phyloP scores from a whole-genome alignment of 2,113 vertebrate genomes.

The Lipophrys pholis region DNA sequence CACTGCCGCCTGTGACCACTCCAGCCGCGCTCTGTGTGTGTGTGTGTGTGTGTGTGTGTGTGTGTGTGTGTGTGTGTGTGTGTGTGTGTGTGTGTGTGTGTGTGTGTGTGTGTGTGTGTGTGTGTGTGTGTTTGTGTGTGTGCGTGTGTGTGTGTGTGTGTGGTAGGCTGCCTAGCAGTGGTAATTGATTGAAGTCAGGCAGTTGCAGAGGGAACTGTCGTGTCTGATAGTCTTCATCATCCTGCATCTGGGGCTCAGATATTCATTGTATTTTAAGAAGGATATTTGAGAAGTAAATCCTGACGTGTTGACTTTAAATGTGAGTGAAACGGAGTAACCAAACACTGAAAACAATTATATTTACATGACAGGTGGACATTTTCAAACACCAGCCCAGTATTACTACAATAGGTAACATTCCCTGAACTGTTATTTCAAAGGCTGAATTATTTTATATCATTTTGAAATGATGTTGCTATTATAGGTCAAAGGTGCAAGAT shows the following conservation, averaged over 20 bases:
- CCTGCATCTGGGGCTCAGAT: conserved; percentile 93
- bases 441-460: conserved; percentile 9
- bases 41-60: conserved; percentile 50
- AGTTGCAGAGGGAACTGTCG: conserved; percentile 89
- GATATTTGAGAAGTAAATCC: conserved; percentile 9
- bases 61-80: background rate
- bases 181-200: conserved; percentile 96
- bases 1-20: conserved; percentile 91
- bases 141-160: conserved; percentile 17
- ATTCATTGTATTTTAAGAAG: conserved; percentile 65
- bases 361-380: conserved; percentile 1
- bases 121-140: conserved; percentile 45
- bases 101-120: conserved; percentile 45
- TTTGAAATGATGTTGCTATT: no score
- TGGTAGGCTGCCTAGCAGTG: conserved; percentile 88
- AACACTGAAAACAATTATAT: background rate
- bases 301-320: background rate
- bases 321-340: background rate
- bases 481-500: background rate
- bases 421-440: conserved; percentile 6
- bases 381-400: background rate
- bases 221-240: conserved; percentile 85
- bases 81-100: conserved; percentile 44
- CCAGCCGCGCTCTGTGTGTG: conserved; percentile 45
- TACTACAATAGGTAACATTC: conserved; percentile 4